Evolutionary conservation across 1,140 invertebrate genomes (phyloP).

Genomic region (Propsilocerus akamusi): DNA sequence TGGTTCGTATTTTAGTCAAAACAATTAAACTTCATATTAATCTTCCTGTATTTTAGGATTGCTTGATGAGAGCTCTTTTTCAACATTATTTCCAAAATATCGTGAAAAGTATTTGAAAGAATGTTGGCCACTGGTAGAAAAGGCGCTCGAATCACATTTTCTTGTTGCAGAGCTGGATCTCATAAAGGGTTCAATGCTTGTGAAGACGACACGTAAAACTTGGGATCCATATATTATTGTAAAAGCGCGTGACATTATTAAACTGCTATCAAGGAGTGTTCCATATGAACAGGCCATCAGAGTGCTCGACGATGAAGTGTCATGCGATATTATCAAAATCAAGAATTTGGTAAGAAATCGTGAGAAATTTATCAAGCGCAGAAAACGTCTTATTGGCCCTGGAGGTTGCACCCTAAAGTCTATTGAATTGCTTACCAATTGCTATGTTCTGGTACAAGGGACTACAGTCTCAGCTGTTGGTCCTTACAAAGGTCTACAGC

Average conservation of each 20-base stretch:
- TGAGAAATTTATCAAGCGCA: slow-evolving; percentile 89
- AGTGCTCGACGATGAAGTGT: slow-evolving; percentile 75
- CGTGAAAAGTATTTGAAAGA: slow-evolving; percentile 91
- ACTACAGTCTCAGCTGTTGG: slow-evolving; percentile 95
- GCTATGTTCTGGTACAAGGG: slow-evolving; percentile 94
- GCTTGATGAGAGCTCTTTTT: slow-evolving; percentile 44
- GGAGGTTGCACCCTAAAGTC: slow-evolving; percentile 95
- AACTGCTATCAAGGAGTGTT: slow-evolving; percentile 86
- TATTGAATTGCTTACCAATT: slow-evolving; percentile 93
- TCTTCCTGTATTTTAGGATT: slow-evolving; percentile 12
- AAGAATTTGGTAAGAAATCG: slow-evolving; percentile 76
- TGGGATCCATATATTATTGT: slow-evolving; percentile 98
- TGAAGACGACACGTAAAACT: slow-evolving; percentile 89
- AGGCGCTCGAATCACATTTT: slow-evolving; percentile 53
- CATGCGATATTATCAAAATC: slow-evolving; percentile 96
- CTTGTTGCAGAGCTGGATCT: slow-evolving; percentile 87
- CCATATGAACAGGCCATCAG: slow-evolving; percentile 85
- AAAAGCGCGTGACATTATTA: slow-evolving; percentile 92
- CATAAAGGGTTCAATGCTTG: slow-evolving; percentile 87
- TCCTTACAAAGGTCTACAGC: slow-evolving; percentile 83
- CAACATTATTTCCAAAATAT: slow-evolving; percentile 65
- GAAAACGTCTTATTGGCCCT: slow-evolving; percentile 88
- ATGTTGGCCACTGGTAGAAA: slow-evolving; percentile 89
- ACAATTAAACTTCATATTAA: not conserved
- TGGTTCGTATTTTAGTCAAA: slow-evolving; percentile 32